Conservation (phyloP, 64 coral and sea anemone genomes). For the Stichodactyla helianthus region DNA sequence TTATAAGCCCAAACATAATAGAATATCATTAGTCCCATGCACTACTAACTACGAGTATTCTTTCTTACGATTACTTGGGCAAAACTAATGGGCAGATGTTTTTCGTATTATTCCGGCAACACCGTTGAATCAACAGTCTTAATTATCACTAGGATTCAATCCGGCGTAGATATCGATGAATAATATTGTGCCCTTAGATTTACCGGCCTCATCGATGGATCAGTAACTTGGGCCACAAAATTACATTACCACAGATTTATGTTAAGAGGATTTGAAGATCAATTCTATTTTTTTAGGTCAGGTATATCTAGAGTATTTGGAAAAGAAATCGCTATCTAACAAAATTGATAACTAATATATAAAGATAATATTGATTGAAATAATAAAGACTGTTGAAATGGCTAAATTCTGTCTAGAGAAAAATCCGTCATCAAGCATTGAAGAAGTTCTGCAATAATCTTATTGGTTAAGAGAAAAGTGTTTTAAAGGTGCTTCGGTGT, state of each 20-base stretch:
- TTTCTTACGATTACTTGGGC: neutral
- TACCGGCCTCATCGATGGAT: neutral
- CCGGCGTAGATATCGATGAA: neutral
- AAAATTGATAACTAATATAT: too few relatives aligned
- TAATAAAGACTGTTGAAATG: neutral
- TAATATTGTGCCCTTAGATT: neutral
- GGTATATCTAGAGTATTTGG: neutral
- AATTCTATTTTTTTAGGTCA: neutral
- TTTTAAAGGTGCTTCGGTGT: neutral
- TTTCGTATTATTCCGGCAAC: neutral
- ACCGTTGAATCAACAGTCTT: neutral
- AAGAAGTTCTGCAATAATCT: neutral
- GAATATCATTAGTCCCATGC: neutral
- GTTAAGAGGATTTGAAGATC: constrained; percentile 4
- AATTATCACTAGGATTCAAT: neutral
- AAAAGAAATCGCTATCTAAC: neutral
- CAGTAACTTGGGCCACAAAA: neutral
- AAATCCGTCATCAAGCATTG: neutral
- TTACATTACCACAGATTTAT: neutral
- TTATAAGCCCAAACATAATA: neutral
- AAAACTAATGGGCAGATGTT: neutral
- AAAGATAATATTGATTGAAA: neutral
- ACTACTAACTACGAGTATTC: neutral
- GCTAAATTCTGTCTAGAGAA: neutral
- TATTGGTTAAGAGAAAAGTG: neutral